Evolutionary conservation across 1,140 invertebrate species (phyloP).

Genomic region (Platorchestia sp.): DNA sequence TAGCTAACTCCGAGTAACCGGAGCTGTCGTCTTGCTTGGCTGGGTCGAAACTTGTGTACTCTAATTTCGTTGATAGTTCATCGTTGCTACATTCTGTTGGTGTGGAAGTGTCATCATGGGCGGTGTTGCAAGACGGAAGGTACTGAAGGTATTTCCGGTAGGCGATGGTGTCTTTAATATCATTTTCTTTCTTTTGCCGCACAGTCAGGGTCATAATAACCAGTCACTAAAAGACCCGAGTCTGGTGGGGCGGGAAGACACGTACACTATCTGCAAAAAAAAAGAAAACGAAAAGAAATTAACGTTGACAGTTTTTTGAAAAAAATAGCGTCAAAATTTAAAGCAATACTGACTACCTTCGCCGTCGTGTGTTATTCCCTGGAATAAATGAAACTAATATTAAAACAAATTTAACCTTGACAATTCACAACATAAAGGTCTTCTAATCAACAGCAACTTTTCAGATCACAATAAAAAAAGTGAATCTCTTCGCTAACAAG

Average conservation of each 20-base stretch:
- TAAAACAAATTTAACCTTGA: neutral
- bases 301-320: neutral
- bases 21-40: neutral
- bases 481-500: neutral
- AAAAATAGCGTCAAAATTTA: neutral
- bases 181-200: neutral
- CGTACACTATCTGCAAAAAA: neutral
- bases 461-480: neutral
- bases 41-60: neutral
- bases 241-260: neutral
- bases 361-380: neutral
- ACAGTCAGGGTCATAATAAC: neutral
- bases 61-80: neutral
- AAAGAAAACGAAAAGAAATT: neutral
- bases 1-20: neutral
- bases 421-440: neutral
- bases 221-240: neutral
- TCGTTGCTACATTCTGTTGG: neutral
- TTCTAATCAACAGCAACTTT: neutral
- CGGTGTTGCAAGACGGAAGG: neutral
- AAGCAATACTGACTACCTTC: neutral
- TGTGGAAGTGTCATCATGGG: neutral
- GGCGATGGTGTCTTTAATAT: neutral
- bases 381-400: neutral
- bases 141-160: constrained; percentile 15